Base-by-base conservation (phyloP, 2,888 invertebrate species). In the Abscondita cerata region DNA sequence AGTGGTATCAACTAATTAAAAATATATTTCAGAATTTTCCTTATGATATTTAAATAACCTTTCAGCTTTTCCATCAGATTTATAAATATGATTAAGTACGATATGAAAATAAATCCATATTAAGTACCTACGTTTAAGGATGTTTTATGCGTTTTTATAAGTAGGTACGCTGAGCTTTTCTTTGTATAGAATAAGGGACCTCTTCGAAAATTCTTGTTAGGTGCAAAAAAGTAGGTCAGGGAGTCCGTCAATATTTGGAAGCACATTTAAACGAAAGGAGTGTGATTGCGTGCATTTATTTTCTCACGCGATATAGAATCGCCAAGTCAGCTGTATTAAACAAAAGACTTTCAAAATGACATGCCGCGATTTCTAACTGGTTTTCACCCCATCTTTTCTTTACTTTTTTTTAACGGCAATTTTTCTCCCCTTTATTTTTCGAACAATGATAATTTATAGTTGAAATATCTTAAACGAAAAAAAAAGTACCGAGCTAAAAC, bases 201-300 rank as follows among this genome's bases (percentile, higher is more conserved):
- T 44, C 52, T 18, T 36, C 47, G 15, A 25, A 56, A 50, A 48
- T 50, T 48, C 44, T 52, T 25, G 25, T 16, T 57, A 64, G 60
- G 64, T 64, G 64, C 57, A 60, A 69, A 66, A 25, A 69, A 67
- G 59, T 69, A 64, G 68, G 68, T 69, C 68, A 67, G 62, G 4
- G 33, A 62, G 64, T 60, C 58, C 61, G 67, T 69, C 67, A 67
- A 69, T 69, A 69, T 69, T 69, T 67, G 64, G 68, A 66, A 59
- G 67, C 60, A 62, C 66, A n/a, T 60, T 60, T 64, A 64, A 64
- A 64, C 47, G 59, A 57, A 64, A 59, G 50, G 50, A 60, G 52
- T 53, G 62, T 64, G 50, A 59, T 64, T 60, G 64, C 64, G 64
- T 64, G 64, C 60, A 59, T 56, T 63, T 60, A 52, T 34, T 36